phyloP scores from a whole-genome alignment of 2,888 invertebrate genomes.

The Drosophila mercatorum region DNA sequence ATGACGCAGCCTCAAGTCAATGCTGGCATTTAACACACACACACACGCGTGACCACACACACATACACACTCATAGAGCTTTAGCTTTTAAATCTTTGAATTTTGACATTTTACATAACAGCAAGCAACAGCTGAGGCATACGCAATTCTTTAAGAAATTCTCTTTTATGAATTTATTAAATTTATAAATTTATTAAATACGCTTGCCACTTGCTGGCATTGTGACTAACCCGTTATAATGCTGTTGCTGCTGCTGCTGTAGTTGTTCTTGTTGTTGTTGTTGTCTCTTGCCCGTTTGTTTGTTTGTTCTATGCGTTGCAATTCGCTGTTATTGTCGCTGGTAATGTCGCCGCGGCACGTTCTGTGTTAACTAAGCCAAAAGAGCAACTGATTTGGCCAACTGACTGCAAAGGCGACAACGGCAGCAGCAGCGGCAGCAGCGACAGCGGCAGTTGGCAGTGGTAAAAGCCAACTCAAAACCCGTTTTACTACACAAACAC shows the following conservation, averaged over 20 bases:
- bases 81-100: constrained; percentile 43
- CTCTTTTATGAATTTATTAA: background rate
- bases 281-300: constrained; percentile 26
- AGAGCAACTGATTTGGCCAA: constrained; percentile 81
- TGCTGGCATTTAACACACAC: constrained; percentile 43
- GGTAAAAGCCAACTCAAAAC: constrained; percentile 74
- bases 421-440: constrained; percentile 16
- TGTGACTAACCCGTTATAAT: constrained; percentile 68
- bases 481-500: constrained; percentile 67
- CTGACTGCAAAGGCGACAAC: constrained; percentile 69
- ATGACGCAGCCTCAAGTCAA: constrained; percentile 74
- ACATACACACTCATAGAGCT: background rate
- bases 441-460: constrained; percentile 24
- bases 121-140: constrained; percentile 66
- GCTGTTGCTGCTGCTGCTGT: constrained; percentile 24
- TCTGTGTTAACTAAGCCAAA: constrained; percentile 78
- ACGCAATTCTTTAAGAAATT: constrained; percentile 17
- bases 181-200: constrained; percentile 2
- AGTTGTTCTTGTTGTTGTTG: constrained; percentile 2
- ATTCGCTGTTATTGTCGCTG: constrained; percentile 39
- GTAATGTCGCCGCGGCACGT: constrained; percentile 71
- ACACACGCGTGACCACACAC: constrained; percentile 12
- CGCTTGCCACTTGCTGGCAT: constrained; percentile 13
- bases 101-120: constrained; percentile 71
- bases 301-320: constrained; percentile 51